These are phyloP conservation scores for Helicolenus hilgendorfi DNA, from an alignment of 2,797 vertebrate genomes.

Conservation along the genomic window DNA sequence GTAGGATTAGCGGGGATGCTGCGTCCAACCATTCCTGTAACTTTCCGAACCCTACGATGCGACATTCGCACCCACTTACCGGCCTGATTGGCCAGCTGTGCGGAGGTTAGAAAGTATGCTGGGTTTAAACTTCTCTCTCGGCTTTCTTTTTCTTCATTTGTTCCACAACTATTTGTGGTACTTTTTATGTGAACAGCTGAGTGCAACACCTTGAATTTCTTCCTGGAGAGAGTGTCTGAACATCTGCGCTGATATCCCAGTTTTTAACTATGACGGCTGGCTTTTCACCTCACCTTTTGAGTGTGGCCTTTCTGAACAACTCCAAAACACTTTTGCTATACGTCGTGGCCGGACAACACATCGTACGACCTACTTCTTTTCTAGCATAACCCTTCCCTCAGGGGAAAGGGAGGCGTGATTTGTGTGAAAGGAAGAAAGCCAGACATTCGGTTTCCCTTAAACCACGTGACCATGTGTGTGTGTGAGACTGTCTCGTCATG, in stretches of 20 bases:
- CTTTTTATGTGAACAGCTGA: background rate
- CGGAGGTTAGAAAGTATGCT: background rate
- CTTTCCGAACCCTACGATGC: background rate
- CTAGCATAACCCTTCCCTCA: background rate
- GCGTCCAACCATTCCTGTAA: background rate
- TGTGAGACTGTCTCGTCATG: slow-evolving; percentile 44
- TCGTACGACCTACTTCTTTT: background rate
- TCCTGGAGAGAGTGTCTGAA: background rate
- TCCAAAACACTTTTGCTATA: background rate
- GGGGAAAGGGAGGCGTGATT: slow-evolving; percentile 62
- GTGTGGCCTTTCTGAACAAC: background rate
- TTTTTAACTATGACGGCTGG: background rate
- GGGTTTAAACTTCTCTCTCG: background rate
- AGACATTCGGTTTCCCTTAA: slow-evolving; percentile 85
- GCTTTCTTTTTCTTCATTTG: background rate
- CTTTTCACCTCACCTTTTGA: background rate
- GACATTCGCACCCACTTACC: background rate
- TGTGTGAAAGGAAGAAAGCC: slow-evolving; percentile 77
- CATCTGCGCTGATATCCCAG: background rate
- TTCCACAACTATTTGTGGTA: background rate
- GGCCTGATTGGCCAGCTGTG: background rate
- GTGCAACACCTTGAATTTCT: background rate
- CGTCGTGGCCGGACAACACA: background rate
- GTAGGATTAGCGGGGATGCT: background rate
- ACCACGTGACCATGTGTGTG: slow-evolving; percentile 82